phyloP scores from a whole-genome alignment of 1,140 invertebrate genomes.

The Micrasema minimum region DNA sequence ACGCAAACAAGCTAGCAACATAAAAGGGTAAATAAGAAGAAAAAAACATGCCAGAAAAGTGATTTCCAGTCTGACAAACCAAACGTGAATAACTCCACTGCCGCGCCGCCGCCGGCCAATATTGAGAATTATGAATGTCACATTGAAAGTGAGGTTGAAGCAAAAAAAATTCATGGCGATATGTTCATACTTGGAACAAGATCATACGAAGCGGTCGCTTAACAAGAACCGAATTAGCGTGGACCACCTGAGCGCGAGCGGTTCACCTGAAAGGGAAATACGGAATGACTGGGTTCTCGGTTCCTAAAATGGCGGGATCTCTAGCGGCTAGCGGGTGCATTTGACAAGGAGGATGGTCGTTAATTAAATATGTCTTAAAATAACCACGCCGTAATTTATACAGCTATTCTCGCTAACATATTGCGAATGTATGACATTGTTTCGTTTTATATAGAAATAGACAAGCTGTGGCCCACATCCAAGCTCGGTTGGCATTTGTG shows the following conservation, averaged over 20 bases:
- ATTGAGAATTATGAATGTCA: slow-evolving; percentile 40
- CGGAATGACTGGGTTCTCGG: too few relatives aligned
- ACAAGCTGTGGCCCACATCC: too few relatives aligned
- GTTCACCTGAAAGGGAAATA: slow-evolving; percentile 2
- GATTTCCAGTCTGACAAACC: not conserved
- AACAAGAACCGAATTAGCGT: slow-evolving; percentile 5
- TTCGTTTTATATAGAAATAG: too few relatives aligned
- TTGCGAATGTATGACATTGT: too few relatives aligned
- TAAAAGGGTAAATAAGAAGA: slow-evolving; percentile 1
- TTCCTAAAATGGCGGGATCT: slow-evolving; percentile 3
- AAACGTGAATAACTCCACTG: slow-evolving; percentile 7
- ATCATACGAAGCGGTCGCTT: not conserved
- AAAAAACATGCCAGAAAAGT: not conserved
- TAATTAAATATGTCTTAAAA: too few relatives aligned
- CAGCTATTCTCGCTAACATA: too few relatives aligned
- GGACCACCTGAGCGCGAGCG: slow-evolving; percentile 11
- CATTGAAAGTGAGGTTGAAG: slow-evolving; percentile 16
- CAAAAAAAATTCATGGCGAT: slow-evolving; percentile 11
- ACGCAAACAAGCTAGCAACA: slow-evolving; percentile 8
- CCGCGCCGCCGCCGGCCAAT: slow-evolving; percentile 9
- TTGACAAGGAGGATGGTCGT: too few relatives aligned
- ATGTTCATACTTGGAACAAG: slow-evolving; percentile 13
- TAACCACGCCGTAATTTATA: too few relatives aligned
- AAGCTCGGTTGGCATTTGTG: too few relatives aligned
- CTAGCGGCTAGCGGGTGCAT: not conserved